These are phyloP conservation scores for Chelmon rostratus DNA, from an alignment of 2,797 vertebrate species.

Conservation along the genomic window DNA sequence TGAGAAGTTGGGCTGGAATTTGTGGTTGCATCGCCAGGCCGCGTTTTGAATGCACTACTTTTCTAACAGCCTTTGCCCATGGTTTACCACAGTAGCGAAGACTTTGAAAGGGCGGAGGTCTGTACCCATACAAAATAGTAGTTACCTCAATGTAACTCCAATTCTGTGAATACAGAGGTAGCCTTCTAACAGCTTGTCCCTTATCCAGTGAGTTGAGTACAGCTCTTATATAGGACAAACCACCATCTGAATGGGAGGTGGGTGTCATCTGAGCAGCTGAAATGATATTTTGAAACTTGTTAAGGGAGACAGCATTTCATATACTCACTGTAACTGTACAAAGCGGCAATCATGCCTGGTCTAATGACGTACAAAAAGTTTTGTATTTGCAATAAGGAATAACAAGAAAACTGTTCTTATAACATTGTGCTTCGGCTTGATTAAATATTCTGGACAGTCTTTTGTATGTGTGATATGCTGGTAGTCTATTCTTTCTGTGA, in stretches of 20 bases:
- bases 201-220: neutral
- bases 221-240: neutral
- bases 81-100: slow-evolving; percentile 3
- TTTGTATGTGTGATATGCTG: neutral
- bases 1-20: neutral
- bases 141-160: neutral
- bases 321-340: neutral
- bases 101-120: neutral
- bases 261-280: neutral
- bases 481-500: neutral
- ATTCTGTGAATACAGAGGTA: neutral
- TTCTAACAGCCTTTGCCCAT: neutral
- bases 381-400: neutral
- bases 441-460: neutral
- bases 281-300: neutral
- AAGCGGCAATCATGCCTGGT: neutral
- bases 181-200: neutral
- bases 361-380: neutral
- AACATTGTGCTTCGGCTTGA: neutral
- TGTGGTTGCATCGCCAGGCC: neutral
- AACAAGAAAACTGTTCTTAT: neutral
- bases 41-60: slow-evolving; percentile 13
- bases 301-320: neutral
- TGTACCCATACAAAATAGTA: slow-evolving; percentile 11
- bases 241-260: neutral